These are phyloP conservation scores for Trissolcus basalis DNA, from an alignment of 1,140 invertebrate genomes.

Conservation along the genomic window DNA sequence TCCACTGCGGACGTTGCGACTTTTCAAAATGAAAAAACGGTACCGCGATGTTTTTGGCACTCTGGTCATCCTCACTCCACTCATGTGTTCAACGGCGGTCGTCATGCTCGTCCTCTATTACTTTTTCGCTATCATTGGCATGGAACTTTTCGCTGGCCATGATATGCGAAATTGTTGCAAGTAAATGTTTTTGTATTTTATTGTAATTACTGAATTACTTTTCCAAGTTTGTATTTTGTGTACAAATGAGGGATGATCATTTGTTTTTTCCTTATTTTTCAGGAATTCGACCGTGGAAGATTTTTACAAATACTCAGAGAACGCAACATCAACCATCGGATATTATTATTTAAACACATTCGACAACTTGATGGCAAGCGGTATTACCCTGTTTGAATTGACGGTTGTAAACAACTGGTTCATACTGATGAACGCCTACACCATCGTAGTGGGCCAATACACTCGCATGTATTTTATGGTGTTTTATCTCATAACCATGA, in stretches of 20 bases:
- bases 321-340: slow-evolving; percentile 81
- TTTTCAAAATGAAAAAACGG: slow-evolving; percentile 89
- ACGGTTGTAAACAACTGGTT: slow-evolving; percentile 95
- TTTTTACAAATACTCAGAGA: slow-evolving; percentile 85
- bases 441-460: slow-evolving; percentile 80
- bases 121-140: slow-evolving; percentile 93
- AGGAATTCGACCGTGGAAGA: slow-evolving; percentile 91
- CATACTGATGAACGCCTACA: slow-evolving; percentile 94
- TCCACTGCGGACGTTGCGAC: slow-evolving; percentile 81
- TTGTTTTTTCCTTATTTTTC: slow-evolving; percentile 2
- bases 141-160: slow-evolving; percentile 89
- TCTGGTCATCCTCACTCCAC: slow-evolving; percentile 86
- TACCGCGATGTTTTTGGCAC: slow-evolving; percentile 94
- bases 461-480: slow-evolving; percentile 91
- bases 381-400: slow-evolving; percentile 91
- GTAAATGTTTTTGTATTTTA: slow-evolving; percentile 80
- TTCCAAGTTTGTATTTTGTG: no score
- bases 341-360: slow-evolving; percentile 95
- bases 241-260: no score
- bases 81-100: slow-evolving; percentile 86
- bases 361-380: slow-evolving; percentile 83
- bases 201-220: no score
- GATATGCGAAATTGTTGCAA: slow-evolving; percentile 90
- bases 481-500: slow-evolving; percentile 94
- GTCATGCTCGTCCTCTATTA: slow-evolving; percentile 93